Percentiles rank a stretch among this genome's conserved stretches.
Evolutionary conservation across 2,113 vertebrate species (phyloP).

Genomic region (Myotis yumanensis): DNA sequence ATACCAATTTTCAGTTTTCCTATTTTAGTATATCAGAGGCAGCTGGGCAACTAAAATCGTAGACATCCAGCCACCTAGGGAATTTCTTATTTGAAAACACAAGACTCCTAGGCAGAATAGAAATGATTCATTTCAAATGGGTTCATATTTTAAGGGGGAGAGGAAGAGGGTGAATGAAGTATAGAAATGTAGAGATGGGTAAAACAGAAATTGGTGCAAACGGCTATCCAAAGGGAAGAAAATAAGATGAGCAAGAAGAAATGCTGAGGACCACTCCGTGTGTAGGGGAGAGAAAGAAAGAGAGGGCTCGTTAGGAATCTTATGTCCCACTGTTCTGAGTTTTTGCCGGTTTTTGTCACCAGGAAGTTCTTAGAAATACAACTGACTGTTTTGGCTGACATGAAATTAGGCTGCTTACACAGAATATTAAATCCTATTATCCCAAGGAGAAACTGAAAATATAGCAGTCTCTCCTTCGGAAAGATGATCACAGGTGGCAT

Average conservation of each 20-base stretch:
- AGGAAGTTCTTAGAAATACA: background rate
- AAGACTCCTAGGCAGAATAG: background rate
- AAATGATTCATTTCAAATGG: background rate
- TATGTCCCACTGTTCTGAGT: background rate
- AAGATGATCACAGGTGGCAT: background rate
- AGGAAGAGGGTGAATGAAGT: background rate
- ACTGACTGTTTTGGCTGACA: background rate
- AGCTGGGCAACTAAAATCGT: background rate
- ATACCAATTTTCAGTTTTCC: background rate
- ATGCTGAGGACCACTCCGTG: background rate
- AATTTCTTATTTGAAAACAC: slow-evolving; percentile 3
- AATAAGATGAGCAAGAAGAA: background rate
- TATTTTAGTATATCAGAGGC: background rate
- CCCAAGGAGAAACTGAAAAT: background rate
- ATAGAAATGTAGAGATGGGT: background rate
- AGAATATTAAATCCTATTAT: background rate
- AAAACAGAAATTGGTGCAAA: background rate
- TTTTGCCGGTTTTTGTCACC: background rate
- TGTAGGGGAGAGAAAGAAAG: background rate
- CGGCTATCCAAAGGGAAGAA: background rate
- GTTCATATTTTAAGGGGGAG: background rate
- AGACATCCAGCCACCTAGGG: background rate
- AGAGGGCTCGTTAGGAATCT: background rate
- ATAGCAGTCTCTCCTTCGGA: background rate
- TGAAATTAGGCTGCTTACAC: background rate